Percentiles rank a stretch among this genome's conserved stretches.
These are phyloP conservation scores for Chionomys nivalis DNA, from an alignment of 2,113 vertebrate species.

Conservation along the genomic window DNA sequence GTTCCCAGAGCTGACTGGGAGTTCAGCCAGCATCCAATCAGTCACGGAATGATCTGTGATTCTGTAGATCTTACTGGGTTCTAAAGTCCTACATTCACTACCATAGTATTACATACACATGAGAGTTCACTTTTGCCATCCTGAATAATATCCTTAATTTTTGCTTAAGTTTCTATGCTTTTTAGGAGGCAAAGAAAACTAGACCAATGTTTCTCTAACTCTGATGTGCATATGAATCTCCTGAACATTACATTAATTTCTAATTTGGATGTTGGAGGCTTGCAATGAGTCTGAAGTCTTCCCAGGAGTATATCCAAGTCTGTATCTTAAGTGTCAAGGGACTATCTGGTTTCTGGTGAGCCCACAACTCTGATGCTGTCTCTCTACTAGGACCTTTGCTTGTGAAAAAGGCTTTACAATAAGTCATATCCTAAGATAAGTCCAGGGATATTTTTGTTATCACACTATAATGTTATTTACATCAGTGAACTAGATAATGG, in stretches of 20 bases:
- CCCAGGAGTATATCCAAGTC: not conserved
- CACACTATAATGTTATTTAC: not conserved
- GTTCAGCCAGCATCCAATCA: not conserved
- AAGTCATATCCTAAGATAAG: not conserved
- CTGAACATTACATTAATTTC: not conserved
- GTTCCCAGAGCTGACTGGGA: not conserved
- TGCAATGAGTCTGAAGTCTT: not conserved
- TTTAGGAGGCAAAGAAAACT: not conserved
- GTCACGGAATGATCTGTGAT: not conserved
- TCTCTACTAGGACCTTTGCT: not conserved
- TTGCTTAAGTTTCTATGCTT: constrained; percentile 11
- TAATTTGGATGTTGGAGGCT: not conserved
- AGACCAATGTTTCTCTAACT: not conserved
- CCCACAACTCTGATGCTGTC: not conserved
- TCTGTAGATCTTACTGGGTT: not conserved
- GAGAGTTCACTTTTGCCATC: not conserved
- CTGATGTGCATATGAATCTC: not conserved
- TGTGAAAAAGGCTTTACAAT: constrained; percentile 15
- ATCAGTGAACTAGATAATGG: constrained; percentile 29
- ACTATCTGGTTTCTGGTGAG: not conserved
- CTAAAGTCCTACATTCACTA: not conserved
- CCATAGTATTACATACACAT: not conserved
- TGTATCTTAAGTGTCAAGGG: not conserved
- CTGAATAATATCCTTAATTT: not conserved
- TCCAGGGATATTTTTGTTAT: not conserved